Percentiles rank a stretch among this genome's conserved stretches.
phyloP scores from a whole-genome alignment of 2,113 vertebrate species.

The Gobio gobio region DNA sequence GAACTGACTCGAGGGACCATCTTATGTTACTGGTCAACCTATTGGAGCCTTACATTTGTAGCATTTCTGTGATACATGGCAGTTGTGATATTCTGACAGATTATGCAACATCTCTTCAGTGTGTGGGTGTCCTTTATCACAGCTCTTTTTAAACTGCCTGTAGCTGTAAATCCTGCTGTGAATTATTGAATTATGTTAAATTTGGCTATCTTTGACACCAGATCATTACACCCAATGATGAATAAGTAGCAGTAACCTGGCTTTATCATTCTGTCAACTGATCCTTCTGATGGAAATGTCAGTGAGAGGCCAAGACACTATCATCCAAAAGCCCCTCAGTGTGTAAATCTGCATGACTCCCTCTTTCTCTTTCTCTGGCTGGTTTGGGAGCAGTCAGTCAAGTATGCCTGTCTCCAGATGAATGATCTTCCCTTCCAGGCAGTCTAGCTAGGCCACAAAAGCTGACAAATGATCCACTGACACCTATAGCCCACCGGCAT shows the following conservation, averaged over 20 bases:
- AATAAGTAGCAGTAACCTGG: not conserved
- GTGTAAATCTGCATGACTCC: conserved; percentile 16
- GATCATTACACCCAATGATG: not conserved
- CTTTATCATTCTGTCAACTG: not conserved
- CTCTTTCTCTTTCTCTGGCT: not conserved
- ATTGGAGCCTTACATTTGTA: not conserved
- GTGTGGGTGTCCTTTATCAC: conserved; percentile 23
- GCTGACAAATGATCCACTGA: conserved; percentile 38
- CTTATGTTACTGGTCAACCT: not conserved
- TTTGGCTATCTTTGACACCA: not conserved
- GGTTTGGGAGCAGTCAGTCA: not conserved
- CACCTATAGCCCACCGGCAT: conserved; percentile 31
- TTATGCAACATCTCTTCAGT: conserved; percentile 5
- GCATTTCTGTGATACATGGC: not conserved
- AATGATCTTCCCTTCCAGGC: conserved; percentile 37
- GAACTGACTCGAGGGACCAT: not conserved
- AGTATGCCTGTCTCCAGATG: conserved; percentile 27
- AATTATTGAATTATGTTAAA: conserved; percentile 20
- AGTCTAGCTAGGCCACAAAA: conserved; percentile 38
- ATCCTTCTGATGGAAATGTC: conserved; percentile 21
- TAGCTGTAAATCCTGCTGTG: not conserved
- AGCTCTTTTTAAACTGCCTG: conserved; percentile 16
- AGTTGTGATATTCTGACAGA: not conserved
- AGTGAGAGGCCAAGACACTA: conserved; percentile 13
- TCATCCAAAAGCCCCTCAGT: not conserved